phyloP scores from a whole-genome alignment of 2,797 vertebrate species.

The Micromesistius poutassou region DNA sequence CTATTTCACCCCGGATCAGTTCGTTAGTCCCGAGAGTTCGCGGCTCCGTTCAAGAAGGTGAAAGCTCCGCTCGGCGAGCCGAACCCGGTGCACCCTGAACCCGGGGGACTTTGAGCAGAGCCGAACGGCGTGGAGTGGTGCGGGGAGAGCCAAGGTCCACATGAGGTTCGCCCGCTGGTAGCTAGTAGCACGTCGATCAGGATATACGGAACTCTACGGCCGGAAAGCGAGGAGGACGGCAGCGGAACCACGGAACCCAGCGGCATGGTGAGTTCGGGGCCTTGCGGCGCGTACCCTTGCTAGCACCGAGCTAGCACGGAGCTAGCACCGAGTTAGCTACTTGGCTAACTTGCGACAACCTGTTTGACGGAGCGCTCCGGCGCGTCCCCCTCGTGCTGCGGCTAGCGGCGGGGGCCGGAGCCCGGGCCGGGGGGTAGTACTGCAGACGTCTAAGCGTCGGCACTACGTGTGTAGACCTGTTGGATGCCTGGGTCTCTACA shows the following conservation, averaged over 20 bases:
- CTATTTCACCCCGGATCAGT: background rate
- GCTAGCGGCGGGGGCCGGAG: background rate
- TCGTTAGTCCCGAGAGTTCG: constrained; percentile 6
- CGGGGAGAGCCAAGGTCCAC: background rate
- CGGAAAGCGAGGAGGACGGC: background rate
- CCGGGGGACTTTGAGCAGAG: constrained; percentile 1
- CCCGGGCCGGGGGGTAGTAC: background rate
- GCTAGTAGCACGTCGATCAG: background rate
- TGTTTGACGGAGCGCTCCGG: constrained; percentile 47
- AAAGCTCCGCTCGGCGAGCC: constrained; percentile 9
- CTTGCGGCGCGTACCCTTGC: constrained; percentile 30
- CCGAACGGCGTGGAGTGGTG: constrained; percentile 15
- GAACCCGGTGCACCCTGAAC: background rate
- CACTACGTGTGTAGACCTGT: too few relatives aligned
- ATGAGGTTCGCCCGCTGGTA: background rate
- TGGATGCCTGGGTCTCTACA: background rate
- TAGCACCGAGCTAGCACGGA: background rate
- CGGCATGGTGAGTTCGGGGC: constrained; percentile 74
- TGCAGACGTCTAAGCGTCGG: background rate
- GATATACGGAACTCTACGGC: background rate
- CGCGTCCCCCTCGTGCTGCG: constrained; percentile 7
- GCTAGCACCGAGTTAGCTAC: background rate
- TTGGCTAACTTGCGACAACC: constrained; percentile 56
- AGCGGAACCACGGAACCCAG: constrained; percentile 31
- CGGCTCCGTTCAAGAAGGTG: constrained; percentile 10